phyloP scores from a whole-genome alignment of 1,140 invertebrate species.

The Pogonomyrmex barbatus region DNA sequence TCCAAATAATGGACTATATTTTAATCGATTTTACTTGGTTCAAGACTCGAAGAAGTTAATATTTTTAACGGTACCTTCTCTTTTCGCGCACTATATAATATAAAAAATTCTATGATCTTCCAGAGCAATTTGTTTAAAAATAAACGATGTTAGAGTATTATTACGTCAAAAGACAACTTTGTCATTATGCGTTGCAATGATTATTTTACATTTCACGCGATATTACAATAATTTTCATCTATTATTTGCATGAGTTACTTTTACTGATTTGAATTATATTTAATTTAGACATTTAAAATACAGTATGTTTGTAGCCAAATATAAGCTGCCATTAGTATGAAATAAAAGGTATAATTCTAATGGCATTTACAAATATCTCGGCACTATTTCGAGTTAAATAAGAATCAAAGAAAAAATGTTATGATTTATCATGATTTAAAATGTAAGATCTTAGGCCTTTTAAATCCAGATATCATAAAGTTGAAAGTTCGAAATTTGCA shows the following conservation, averaged over 20 bases:
- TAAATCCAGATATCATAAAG: slow-evolving; percentile 20
- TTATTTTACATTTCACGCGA: slow-evolving; percentile 10
- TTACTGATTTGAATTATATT: slow-evolving; percentile 17
- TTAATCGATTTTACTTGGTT: slow-evolving; percentile 9
- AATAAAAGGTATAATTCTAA: neutral
- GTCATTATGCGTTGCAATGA: slow-evolving; percentile 53
- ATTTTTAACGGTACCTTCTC: slow-evolving; percentile 34
- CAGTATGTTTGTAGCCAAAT: neutral
- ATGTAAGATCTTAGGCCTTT: slow-evolving; percentile 47
- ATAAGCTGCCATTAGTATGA: slow-evolving; percentile 6
- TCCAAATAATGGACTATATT: neutral
- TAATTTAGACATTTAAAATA: slow-evolving; percentile 1
- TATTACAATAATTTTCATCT: slow-evolving; percentile 41
- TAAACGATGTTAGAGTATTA: slow-evolving; percentile 47
- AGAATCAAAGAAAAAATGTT: neutral
- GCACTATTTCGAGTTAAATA: slow-evolving; percentile 2
- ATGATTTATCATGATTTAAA: slow-evolving; percentile 13
- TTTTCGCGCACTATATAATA: slow-evolving; percentile 20
- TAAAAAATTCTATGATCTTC: slow-evolving; percentile 52
- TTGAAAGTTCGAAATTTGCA: slow-evolving; percentile 11
- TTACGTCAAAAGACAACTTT: slow-evolving; percentile 53
- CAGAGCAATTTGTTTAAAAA: slow-evolving; percentile 37
- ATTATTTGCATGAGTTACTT: neutral
- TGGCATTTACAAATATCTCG: neutral
- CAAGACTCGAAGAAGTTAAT: slow-evolving; percentile 35